A percentile compares a stretch with the other conserved stretches of the same genome.
phyloP scores from a whole-genome alignment of 2,113 vertebrate species.

The Dicrurus megarhynchus region DNA sequence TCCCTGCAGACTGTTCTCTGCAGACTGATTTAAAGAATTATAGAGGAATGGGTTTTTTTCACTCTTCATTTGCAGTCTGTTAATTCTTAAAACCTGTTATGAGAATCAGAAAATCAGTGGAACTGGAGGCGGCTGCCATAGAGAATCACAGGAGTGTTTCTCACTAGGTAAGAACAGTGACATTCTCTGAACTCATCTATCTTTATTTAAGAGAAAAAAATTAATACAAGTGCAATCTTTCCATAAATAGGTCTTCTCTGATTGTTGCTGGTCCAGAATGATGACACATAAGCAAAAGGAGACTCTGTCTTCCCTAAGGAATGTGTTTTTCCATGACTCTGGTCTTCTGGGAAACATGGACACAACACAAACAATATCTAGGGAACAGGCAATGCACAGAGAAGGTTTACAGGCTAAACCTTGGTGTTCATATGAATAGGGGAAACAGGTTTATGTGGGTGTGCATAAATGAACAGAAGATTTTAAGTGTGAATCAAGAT shows the following conservation, averaged over 20 bases:
- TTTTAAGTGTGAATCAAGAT: neutral
- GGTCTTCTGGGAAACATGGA: neutral
- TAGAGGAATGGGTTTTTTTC: neutral
- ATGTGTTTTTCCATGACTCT: neutral
- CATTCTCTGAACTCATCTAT: neutral
- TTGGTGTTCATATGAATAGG: neutral
- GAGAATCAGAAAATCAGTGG: neutral
- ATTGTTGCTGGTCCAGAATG: neutral
- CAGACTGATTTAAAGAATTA: neutral
- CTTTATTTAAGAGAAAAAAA: neutral
- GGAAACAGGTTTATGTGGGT: neutral
- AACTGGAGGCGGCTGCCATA: neutral
- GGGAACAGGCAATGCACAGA: neutral
- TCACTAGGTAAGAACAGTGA: neutral
- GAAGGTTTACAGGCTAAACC: neutral
- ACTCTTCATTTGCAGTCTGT: neutral
- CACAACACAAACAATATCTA: neutral
- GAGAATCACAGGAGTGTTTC: neutral
- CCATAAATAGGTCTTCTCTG: neutral
- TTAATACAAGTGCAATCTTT: neutral
- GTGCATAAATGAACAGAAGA: neutral
- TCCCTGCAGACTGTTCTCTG: neutral
- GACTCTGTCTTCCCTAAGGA: neutral
- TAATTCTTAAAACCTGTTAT: neutral
- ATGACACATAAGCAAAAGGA: neutral